A percentile compares a stretch with the other conserved stretches of the same genome.
phyloP scores from a whole-genome alignment of 2,113 vertebrate species.

The Leptodactylus fuscus region DNA sequence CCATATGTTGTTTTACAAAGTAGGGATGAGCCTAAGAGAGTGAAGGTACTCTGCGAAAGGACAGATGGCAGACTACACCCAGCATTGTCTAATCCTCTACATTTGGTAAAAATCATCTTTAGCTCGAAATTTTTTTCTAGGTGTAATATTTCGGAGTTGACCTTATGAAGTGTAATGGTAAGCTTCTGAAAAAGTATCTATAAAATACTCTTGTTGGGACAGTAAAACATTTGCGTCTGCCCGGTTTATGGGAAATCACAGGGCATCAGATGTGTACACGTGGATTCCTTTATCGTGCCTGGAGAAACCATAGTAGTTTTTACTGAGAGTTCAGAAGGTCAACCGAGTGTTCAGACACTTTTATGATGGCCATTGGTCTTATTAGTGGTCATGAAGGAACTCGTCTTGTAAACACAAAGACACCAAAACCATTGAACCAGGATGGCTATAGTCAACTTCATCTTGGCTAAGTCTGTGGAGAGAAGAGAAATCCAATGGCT shows the following conservation, averaged over 20 bases:
- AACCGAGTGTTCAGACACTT: background rate
- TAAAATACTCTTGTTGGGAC: conserved; percentile 22
- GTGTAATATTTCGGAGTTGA: background rate
- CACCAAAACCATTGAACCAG: background rate
- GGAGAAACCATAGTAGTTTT: background rate
- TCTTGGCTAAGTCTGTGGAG: too few species aligned
- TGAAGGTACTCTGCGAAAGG: background rate
- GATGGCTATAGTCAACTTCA: too few species aligned
- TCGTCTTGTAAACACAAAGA: too few species aligned
- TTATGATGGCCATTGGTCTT: background rate
- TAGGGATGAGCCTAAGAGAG: conserved; percentile 7
- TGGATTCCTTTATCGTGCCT: conserved; percentile 2
- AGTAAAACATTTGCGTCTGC: conserved; percentile 13
- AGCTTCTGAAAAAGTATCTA: conserved; percentile 43
- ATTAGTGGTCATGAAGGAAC: background rate
- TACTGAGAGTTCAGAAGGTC: conserved; percentile 6
- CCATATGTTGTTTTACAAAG: conserved; percentile 36
- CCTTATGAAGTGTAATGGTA: conserved; percentile 37
- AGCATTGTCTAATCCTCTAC: conserved; percentile 30
- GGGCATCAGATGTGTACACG: background rate
- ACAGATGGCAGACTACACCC: conserved; percentile 40
- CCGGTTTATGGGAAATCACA: background rate
- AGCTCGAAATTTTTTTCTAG: conserved; percentile 17
- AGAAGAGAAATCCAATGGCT: too few species aligned
- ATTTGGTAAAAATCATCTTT: conserved; percentile 42